Conservation (phyloP, 2,113 vertebrate species). For the Loxodonta africana region DNA sequence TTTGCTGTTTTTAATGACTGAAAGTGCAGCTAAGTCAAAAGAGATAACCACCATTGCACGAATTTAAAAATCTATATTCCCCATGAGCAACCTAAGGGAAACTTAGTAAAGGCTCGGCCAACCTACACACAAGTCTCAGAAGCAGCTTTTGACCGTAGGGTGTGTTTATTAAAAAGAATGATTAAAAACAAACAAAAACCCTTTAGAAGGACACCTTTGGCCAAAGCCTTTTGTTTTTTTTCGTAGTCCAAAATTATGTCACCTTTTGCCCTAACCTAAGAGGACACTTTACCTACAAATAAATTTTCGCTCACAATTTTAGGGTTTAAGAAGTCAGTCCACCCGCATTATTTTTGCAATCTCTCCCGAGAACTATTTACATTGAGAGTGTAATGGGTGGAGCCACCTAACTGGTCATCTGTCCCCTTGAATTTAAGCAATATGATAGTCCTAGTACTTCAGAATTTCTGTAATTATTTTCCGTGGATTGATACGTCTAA, state of each 20-base stretch:
- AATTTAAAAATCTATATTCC: not conserved
- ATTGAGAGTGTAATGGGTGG: constrained; percentile 10
- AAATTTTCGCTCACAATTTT: not conserved
- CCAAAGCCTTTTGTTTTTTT: constrained; percentile 13
- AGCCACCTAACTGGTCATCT: not conserved
- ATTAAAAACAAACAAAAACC: not conserved
- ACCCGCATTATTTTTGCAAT: constrained; percentile 32
- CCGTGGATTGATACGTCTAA: constrained; percentile 46
- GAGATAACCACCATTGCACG: not conserved
- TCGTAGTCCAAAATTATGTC: not conserved
- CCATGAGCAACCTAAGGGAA: not conserved
- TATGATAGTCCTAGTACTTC: not conserved
- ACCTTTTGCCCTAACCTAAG: constrained; percentile 1
- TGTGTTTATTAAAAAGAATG: not conserved
- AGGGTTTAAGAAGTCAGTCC: constrained; percentile 1
- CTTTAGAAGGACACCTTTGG: not conserved
- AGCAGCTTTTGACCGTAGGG: not conserved
- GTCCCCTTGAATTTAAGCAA: constrained; percentile 24
- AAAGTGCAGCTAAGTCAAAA: constrained; percentile 7
- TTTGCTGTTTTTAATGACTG: not conserved
- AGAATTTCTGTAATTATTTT: constrained; percentile 65
- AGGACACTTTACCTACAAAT: constrained; percentile 35
- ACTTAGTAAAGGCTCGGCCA: not conserved
- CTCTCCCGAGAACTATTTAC: not conserved
- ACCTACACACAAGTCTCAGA: no score